Percentiles rank a stretch among this genome's conserved stretches.
Evolutionary conservation across 92 coral and sea anemone genomes (phyloP).

Genomic region (Phenganax subtilis): DNA sequence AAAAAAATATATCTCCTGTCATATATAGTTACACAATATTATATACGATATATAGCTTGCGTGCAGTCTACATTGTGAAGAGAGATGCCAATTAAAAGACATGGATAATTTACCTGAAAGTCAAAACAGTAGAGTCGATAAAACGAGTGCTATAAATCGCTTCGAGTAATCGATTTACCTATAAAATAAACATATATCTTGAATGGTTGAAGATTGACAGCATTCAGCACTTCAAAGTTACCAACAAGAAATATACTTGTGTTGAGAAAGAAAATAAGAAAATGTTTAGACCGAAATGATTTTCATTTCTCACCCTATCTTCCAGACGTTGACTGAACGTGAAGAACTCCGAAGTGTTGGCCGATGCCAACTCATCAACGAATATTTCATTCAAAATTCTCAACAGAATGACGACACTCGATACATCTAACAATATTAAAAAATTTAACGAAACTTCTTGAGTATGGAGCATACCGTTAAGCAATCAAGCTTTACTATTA

Average conservation of each 20-base stretch:
- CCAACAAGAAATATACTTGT: too few species aligned
- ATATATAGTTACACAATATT: too few species aligned
- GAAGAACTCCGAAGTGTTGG: background rate
- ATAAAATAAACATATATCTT: background rate
- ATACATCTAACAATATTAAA: background rate
- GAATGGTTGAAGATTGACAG: too few species aligned
- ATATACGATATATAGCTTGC: too few species aligned
- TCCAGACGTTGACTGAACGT: background rate
- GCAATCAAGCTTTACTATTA: too few species aligned
- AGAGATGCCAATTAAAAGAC: too few species aligned
- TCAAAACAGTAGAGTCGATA: constrained; percentile 8
- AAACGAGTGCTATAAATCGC: background rate
- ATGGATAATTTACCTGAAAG: constrained; percentile 2
- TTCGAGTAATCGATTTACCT: background rate
- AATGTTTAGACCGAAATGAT: too few species aligned
- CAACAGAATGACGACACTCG: background rate
- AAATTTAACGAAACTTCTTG: background rate
- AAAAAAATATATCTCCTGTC: background rate
- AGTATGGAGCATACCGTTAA: too few species aligned
- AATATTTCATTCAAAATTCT: constrained; percentile 11
- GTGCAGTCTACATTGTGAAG: too few species aligned
- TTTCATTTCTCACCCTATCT: constrained; percentile 6
- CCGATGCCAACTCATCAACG: background rate
- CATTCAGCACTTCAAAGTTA: too few species aligned
- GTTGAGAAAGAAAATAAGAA: too few species aligned